phyloP scores from a whole-genome alignment of 1,140 invertebrate species.

The Drosophila guanche region DNA sequence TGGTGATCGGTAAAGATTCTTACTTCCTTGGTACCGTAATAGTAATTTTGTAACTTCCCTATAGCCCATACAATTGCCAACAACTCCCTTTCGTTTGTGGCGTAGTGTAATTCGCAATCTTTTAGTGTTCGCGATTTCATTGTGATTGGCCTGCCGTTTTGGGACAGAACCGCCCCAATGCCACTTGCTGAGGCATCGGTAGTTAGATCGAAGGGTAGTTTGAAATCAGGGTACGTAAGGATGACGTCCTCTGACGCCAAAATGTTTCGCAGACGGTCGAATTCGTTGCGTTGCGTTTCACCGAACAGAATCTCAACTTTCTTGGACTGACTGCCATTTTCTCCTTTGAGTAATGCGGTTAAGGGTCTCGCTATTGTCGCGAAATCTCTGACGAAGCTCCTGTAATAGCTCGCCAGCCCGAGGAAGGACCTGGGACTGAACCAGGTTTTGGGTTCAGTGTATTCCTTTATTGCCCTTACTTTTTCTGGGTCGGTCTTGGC shows the following conservation, averaged over 20 bases:
- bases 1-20: background rate
- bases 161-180: too few relatives aligned
- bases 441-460: background rate
- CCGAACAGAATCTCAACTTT: too few relatives aligned
- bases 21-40: background rate
- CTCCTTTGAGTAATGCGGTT: too few relatives aligned
- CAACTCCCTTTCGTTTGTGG: too few relatives aligned
- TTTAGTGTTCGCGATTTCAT: too few relatives aligned
- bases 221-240: constrained; percentile 2
- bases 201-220: too few relatives aligned
- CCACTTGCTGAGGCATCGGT: too few relatives aligned
- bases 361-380: too few relatives aligned
- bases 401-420: background rate
- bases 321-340: constrained; percentile 1
- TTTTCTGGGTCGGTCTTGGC: constrained; percentile 11
- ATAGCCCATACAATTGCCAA: too few relatives aligned
- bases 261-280: constrained; percentile 20
- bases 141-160: too few relatives aligned
- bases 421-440: constrained; percentile 11
- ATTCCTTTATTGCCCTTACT: constrained; percentile 11
- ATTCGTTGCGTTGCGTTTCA: constrained; percentile 1
- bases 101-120: too few relatives aligned
- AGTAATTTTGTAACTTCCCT: too few relatives aligned
- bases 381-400: constrained; percentile 12
- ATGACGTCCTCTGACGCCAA: constrained; percentile 30